phyloP scores from a whole-genome alignment of 1,140 invertebrate species.

The Zophobas morio region DNA sequence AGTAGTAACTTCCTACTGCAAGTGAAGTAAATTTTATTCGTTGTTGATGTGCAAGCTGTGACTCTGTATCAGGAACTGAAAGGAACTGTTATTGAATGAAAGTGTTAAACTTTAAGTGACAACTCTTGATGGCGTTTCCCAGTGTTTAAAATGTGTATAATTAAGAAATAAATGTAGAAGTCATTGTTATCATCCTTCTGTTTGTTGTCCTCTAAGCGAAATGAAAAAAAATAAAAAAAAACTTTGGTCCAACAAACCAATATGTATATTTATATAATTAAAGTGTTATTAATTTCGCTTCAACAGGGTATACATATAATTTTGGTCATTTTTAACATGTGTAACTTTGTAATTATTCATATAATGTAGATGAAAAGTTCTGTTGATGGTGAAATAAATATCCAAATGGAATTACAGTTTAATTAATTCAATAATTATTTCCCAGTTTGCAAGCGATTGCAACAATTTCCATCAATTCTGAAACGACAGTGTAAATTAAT shows the following conservation, averaged over 20 bases:
- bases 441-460: conserved; percentile 11
- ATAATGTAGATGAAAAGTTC: conserved; percentile 21
- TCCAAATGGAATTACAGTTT: conserved; percentile 11
- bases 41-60: conserved; percentile 30
- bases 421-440: conserved; percentile 27
- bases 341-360: conserved; percentile 34
- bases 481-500: conserved; percentile 29
- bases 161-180: conserved; percentile 21
- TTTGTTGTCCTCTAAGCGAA: conserved; percentile 15
- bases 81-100: conserved; percentile 24
- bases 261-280: conserved; percentile 12
- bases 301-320: conserved; percentile 38
- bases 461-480: neutral
- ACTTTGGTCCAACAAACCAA: neutral
- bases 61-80: conserved; percentile 22
- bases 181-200: conserved; percentile 15
- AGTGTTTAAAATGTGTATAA: conserved; percentile 44
- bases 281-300: conserved; percentile 36
- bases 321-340: conserved; percentile 26
- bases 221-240: neutral
- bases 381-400: conserved; percentile 15
- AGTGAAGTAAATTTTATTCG: conserved; percentile 36
- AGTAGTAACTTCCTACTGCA: conserved; percentile 23
- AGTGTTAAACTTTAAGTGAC: conserved; percentile 9
- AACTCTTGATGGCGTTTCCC: conserved; percentile 30